A percentile compares a stretch with the other conserved stretches of the same genome.
Evolutionary conservation across 2,888 invertebrate genomes (phyloP).

Genomic region (Nemoura dubitans): DNA sequence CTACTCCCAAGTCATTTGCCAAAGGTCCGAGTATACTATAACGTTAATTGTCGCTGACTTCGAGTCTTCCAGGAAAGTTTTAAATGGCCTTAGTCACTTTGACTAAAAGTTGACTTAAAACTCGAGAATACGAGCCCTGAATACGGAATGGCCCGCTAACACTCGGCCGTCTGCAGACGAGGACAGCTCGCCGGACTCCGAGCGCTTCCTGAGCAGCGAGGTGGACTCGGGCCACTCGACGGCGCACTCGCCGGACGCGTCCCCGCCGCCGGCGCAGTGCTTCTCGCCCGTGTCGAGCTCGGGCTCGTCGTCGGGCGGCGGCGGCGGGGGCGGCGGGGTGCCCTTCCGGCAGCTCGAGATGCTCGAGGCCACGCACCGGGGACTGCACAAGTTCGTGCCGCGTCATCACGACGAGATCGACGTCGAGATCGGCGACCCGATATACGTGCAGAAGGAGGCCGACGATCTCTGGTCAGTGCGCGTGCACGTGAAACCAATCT

Average conservation of each 20-base stretch:
- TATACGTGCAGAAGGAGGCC: slow-evolving; percentile 95
- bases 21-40: no score
- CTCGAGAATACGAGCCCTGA: not conserved
- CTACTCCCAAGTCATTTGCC: no score
- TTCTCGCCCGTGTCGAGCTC: slow-evolving; percentile 60
- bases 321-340: slow-evolving; percentile 71
- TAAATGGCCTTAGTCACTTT: no score
- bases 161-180: slow-evolving; percentile 63
- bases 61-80: no score
- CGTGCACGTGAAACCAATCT: no score
- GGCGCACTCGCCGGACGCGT: slow-evolving; percentile 90
- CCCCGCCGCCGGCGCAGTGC: slow-evolving; percentile 74
- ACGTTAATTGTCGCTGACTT: no score
- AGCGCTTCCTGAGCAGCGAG: slow-evolving; percentile 76
- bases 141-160: no score
- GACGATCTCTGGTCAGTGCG: slow-evolving; percentile 96
- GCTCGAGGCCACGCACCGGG: slow-evolving; percentile 93
- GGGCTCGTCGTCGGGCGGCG: slow-evolving; percentile 66
- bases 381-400: slow-evolving; percentile 94
- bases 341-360: slow-evolving; percentile 84
- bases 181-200: slow-evolving; percentile 88
- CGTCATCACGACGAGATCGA: slow-evolving; percentile 95
- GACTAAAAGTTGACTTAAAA: not conserved
- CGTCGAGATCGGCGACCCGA: slow-evolving; percentile 96
- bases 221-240: slow-evolving; percentile 92